Percentiles rank a stretch among this genome's conserved stretches.
These are phyloP conservation scores for Adoxophyes honmai DNA, from an alignment of 1,140 invertebrate species.

Conservation along the genomic window DNA sequence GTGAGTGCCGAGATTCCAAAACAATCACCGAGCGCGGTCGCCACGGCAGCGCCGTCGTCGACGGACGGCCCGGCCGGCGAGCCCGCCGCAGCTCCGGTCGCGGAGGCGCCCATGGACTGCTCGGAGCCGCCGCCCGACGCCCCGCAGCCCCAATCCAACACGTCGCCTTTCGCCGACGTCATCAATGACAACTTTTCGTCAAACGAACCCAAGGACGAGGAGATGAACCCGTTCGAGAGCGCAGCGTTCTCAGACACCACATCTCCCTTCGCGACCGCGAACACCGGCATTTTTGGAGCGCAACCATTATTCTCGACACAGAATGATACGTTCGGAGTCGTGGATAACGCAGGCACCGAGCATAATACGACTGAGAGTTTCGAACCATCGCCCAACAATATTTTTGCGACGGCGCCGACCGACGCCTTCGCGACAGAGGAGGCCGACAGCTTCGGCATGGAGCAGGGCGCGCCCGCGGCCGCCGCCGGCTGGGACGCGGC, in stretches of 20 bases:
- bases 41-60: background rate
- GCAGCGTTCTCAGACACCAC: background rate
- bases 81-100: background rate
- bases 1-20: constrained; percentile 24
- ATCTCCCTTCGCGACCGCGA: background rate
- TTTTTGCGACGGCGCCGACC: constrained; percentile 9
- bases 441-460: background rate
- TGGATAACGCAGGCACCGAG: constrained; percentile 24
- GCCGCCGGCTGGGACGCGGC: constrained; percentile 8
- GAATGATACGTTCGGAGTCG: constrained; percentile 25
- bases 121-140: constrained; percentile 41
- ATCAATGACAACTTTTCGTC: constrained; percentile 28
- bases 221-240: constrained; percentile 62
- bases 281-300: constrained; percentile 49
- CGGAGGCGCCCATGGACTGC: constrained; percentile 51
- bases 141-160: constrained; percentile 24
- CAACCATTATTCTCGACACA: constrained; percentile 18
- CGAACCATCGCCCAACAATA: constrained; percentile 14
- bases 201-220: constrained; percentile 23
- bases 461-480: constrained; percentile 8
- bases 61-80: background rate
- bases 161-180: constrained; percentile 46
- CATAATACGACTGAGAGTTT: background rate
- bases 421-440: background rate
- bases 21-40: background rate